Evolutionary conservation across 2,888 invertebrate species (phyloP).

Genomic region (Leistus spinibarbis): DNA sequence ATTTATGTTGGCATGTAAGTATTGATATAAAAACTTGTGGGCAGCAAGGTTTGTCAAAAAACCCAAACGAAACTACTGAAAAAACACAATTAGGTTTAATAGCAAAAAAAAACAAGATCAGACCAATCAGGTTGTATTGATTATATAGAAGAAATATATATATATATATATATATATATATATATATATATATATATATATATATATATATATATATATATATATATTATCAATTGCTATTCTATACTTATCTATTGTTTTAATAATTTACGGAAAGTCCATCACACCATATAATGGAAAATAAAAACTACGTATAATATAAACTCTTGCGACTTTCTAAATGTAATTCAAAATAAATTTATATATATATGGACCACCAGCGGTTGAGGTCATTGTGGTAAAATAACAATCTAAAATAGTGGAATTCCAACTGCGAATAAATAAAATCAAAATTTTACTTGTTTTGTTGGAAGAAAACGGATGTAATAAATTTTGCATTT

Average conservation of each 20-base stretch:
- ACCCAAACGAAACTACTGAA: neutral
- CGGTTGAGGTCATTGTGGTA: neutral
- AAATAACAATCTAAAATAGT: slow-evolving; percentile 1
- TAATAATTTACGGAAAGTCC: neutral
- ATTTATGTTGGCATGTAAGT: no score
- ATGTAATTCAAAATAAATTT: slow-evolving; percentile 15
- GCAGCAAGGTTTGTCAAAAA: no score
- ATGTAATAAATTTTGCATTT: neutral
- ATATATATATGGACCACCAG: neutral
- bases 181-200: no score
- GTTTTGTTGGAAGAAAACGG: neutral
- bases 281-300: neutral
- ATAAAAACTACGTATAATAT: neutral
- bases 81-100: neutral
- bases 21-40: no score
- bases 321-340: slow-evolving; percentile 21
- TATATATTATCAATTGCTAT: neutral
- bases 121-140: neutral
- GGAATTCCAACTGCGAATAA: neutral
- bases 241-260: neutral
- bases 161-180: no score
- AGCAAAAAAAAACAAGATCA: neutral
- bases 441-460: neutral
- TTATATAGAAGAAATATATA: no score
- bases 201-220: no score